phyloP scores from a whole-genome alignment of 2,113 vertebrate species.

The Rhineura floridana region DNA sequence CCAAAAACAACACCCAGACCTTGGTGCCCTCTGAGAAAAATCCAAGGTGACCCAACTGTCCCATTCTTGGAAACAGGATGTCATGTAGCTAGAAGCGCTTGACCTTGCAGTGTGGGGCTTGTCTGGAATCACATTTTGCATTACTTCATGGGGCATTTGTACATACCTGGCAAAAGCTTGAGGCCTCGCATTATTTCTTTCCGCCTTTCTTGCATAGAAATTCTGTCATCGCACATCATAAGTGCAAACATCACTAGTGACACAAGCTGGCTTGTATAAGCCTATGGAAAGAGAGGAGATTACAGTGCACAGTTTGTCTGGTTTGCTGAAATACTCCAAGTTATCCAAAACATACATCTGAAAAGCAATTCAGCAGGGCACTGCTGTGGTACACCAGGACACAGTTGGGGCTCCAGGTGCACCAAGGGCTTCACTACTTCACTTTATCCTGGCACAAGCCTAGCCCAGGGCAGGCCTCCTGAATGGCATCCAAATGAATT shows the following conservation, averaged over 20 bases:
- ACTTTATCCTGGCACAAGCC: background rate
- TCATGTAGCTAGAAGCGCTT: too few relatives aligned
- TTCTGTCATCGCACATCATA: constrained; percentile 96
- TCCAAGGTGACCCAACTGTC: too few relatives aligned
- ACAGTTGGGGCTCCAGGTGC: too few relatives aligned
- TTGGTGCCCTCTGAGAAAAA: too few relatives aligned
- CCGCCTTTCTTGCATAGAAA: constrained; percentile 95
- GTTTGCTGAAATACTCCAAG: background rate
- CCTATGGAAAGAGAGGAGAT: constrained; percentile 71
- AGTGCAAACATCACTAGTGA: constrained; percentile 97
- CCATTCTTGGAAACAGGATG: too few relatives aligned
- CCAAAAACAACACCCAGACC: too few relatives aligned
- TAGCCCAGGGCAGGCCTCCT: background rate
- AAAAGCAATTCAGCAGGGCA: background rate
- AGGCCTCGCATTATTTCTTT: constrained; percentile 93
- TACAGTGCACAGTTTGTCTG: too few relatives aligned
- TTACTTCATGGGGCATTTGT: rapidly evolving
- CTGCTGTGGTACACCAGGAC: too few relatives aligned
- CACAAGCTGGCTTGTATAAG: constrained; percentile 98
- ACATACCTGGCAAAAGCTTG: constrained; percentile 90
- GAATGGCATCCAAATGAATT: background rate
- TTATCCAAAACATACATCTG: background rate
- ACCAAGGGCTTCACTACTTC: background rate
- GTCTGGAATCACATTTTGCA: background rate
- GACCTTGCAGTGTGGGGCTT: too few relatives aligned